Evolutionary conservation across 1,140 invertebrate species (phyloP), one percentile per base, ranked within the genome.

Genomic region (Ceratina australensis): DNA sequence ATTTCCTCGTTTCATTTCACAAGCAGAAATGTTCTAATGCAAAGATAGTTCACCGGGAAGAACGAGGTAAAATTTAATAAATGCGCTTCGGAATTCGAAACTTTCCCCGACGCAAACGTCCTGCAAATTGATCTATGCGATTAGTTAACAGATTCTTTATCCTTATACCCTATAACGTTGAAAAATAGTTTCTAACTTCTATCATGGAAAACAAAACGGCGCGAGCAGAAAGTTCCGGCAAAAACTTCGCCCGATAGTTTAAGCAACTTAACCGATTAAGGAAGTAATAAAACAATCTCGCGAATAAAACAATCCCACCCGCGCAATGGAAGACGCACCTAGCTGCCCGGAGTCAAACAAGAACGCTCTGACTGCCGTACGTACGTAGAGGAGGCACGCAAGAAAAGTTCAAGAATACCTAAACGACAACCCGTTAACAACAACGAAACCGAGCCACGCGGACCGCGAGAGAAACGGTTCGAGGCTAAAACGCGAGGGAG

Each of bases 141-240:
- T 42, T 42, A 42, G 33, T 42, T 42, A 42, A 42, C 33, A 42
- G 33, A 42, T 42, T 42, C 33, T 42, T 42, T 42, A 42, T 42
- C 33, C 10, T 42, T 42, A 42, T 42, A 42, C 33, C 33, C 33
- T 42, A 42, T 42, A n/a, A n/a, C n/a, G n/a, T n/a, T 16, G n/a
- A n/a, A 54, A 54, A 54, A 54, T 54, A 54, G 52, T 54, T 54
- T 54, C 52, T 54, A n/a, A 54, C 52, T 54, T 42, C 33, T 42
- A 42, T 42, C 33, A 54, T n/a, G 52, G n/a, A 54, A 54, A 16
- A 54, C n/a, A 54, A 54, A 54, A 16, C n/a, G 52, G 15, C 16
- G n/a, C 52, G 52, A 54, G 52, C 15, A 54, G 15, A 54, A 54
- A 42, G 33, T 42, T 42, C 33, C 5, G 33, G 5, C 33, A 42